Evolutionary conservation across 2,888 invertebrate species (phyloP).

Genomic region (Salpingus planirostris): DNA sequence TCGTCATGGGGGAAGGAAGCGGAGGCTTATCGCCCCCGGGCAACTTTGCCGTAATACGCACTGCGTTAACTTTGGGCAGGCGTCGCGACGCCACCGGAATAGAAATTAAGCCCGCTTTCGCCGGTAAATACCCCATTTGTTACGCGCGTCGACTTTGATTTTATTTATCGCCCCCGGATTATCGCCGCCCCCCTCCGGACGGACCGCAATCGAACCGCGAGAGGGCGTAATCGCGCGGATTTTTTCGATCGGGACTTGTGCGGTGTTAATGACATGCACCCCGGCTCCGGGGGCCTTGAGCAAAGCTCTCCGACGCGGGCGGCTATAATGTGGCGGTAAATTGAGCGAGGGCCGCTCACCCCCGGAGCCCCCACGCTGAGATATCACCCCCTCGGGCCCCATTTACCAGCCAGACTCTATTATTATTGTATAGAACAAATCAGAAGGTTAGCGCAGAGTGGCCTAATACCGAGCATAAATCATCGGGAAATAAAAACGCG

Average conservation of each 20-base stretch:
- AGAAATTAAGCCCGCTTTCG: slow-evolving; percentile 35
- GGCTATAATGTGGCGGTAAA: slow-evolving; percentile 44
- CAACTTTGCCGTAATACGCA: too few species aligned
- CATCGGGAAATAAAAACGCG: slow-evolving; percentile 41
- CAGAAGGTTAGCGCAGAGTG: slow-evolving; percentile 42
- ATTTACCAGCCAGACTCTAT: slow-evolving; percentile 43
- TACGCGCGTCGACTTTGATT: slow-evolving; percentile 30
- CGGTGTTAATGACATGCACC: slow-evolving; percentile 26
- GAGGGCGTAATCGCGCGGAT: too few species aligned
- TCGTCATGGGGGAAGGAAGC: slow-evolving; percentile 1
- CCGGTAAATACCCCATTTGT: slow-evolving; percentile 33
- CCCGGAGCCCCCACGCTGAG: slow-evolving; percentile 27
- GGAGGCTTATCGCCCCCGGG: too few species aligned
- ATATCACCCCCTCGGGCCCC: slow-evolving; percentile 43
- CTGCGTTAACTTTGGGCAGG: slow-evolving; percentile 13
- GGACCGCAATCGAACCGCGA: too few species aligned
- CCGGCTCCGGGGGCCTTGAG: slow-evolving; percentile 29
- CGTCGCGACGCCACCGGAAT: slow-evolving; percentile 25
- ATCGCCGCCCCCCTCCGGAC: too few species aligned
- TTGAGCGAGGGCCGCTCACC: slow-evolving; percentile 33
- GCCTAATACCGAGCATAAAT: slow-evolving; percentile 42
- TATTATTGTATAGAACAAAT: slow-evolving; percentile 46
- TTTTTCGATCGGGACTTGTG: not conserved
- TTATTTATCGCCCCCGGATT: slow-evolving; percentile 25
- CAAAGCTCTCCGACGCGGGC: slow-evolving; percentile 36